Evolutionary conservation across 1,140 invertebrate genomes (phyloP), one percentile per base, ranked within the genome.

Genomic region (Drosophila ohnishii): DNA sequence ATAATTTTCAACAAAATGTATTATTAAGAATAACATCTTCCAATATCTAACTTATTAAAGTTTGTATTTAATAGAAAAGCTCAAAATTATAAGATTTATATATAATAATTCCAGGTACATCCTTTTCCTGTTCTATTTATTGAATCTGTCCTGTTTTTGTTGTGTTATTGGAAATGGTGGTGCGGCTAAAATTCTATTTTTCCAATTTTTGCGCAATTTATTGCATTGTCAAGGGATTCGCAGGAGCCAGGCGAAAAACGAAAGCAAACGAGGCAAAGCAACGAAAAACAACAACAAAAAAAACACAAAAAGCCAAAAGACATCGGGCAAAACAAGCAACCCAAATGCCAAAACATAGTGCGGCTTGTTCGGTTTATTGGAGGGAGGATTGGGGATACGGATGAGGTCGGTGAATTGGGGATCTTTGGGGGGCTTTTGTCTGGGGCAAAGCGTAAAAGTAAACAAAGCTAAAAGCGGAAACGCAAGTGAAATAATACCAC

Each of bases 161-260:
- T 61, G 63, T 75, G 80, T 76, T 79, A 78, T 81, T 72, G 82
- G 72, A 82, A 75, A 80, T 72, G 75, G 66, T 86, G 79, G 75
- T 86, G 83, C 66, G 78, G 82, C 82, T 87, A 86, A 87, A 87
- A 86, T 86, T 86, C 79, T 88, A 86, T 87, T 86, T 87, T 87
- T 87, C 80, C 80, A 80, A 84, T 88, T 88, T 88, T 88, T 78
- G 84, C 84, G 80, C 77, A 85, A 84, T 88, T 88, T 88, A 88
- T 87, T 87, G 83, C 83, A 87, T 88, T 88, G 83, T 88, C 84
- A 87, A 84, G 83, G 84, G 83, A 86, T 76, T 88, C 80, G 53
- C 80, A 60, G 69, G 45, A 78, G 50, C n/a, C 50, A 69, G 45
- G 30, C 51, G 51, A 37, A 75, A 69, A 75, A 62, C 66, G 72